A percentile compares a stretch with the other conserved stretches of the same genome.
Conservation (phyloP, 2,888 invertebrate genomes). For the Apamea sordens region DNA sequence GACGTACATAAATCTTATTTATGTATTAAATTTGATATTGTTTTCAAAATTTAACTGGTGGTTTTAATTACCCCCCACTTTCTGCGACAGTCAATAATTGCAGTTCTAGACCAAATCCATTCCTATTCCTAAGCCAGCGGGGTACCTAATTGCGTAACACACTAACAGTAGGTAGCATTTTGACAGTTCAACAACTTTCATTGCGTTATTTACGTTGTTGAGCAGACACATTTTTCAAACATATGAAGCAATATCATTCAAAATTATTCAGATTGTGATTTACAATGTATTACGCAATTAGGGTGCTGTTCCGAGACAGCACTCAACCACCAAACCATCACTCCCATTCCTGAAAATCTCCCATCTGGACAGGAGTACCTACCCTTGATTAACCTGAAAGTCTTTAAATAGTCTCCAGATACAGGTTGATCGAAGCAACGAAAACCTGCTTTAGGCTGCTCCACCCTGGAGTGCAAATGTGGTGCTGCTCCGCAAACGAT, state of each 20-base stretch:
- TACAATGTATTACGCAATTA: too few species aligned
- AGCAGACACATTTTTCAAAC: too few species aligned
- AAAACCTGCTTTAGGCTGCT: background rate
- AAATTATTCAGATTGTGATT: too few species aligned
- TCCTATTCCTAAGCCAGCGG: background rate
- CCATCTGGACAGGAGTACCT: background rate
- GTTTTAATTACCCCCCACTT: slow-evolving; percentile 76
- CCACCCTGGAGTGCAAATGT: background rate
- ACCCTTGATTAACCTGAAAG: background rate
- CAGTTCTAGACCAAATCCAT: background rate
- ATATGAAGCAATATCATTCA: too few species aligned
- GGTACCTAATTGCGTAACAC: too few species aligned
- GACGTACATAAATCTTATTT: slow-evolving; percentile 90
- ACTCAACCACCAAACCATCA: too few species aligned
- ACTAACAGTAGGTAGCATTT: too few species aligned
- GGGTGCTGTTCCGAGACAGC: too few species aligned
- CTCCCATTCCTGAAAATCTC: background rate
- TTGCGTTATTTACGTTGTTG: too few species aligned
- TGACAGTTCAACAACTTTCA: too few species aligned
- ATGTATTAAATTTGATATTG: slow-evolving; percentile 91
- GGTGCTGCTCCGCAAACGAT: background rate
- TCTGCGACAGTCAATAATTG: background rate
- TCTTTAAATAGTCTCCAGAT: background rate
- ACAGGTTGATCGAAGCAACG: background rate
- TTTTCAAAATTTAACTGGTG: slow-evolving; percentile 88